A percentile compares a stretch with the other conserved stretches of the same genome.
phyloP scores from a whole-genome alignment of 2,888 invertebrate genomes.

The Drosophila histrio region DNA sequence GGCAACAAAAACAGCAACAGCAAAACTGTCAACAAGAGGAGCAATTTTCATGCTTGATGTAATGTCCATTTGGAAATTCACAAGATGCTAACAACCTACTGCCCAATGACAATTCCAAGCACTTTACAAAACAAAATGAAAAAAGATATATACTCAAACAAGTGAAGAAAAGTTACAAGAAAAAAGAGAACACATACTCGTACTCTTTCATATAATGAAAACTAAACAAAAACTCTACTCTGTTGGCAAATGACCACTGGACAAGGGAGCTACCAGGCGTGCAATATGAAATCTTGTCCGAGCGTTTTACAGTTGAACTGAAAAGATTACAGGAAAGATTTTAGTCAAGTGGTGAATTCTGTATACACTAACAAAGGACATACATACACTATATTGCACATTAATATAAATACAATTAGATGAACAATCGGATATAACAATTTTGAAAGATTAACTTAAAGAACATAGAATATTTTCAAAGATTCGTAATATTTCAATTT shows the following conservation, averaged over 20 bases:
- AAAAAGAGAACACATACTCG: slow-evolving; percentile 4
- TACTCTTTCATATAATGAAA: slow-evolving; percentile 29
- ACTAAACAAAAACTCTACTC: slow-evolving; percentile 29
- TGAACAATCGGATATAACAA: too few relatives aligned
- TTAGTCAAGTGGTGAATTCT: neutral
- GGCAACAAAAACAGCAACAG: slow-evolving; percentile 1
- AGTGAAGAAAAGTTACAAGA: neutral
- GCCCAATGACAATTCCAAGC: slow-evolving; percentile 36
- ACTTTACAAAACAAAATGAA: slow-evolving; percentile 17
- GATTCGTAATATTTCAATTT: too few relatives aligned
- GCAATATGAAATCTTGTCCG: slow-evolving; percentile 26
- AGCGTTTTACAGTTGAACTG: slow-evolving; percentile 14
- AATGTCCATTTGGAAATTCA: slow-evolving; percentile 51
- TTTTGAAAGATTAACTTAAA: too few relatives aligned
- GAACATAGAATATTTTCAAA: too few relatives aligned
- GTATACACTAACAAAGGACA: neutral
- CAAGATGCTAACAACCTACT: slow-evolving; percentile 50
- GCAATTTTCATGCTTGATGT: slow-evolving; percentile 61
- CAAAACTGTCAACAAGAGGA: slow-evolving; percentile 45
- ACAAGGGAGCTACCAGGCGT: slow-evolving; percentile 14
- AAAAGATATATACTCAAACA: slow-evolving; percentile 8
- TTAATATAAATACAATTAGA: neutral
- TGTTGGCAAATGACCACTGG: slow-evolving; percentile 20
- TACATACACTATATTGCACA: neutral
- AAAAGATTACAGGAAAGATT: neutral